Base-by-base conservation (phyloP, 2,888 invertebrate genomes). In the Tetropium fuscum region DNA sequence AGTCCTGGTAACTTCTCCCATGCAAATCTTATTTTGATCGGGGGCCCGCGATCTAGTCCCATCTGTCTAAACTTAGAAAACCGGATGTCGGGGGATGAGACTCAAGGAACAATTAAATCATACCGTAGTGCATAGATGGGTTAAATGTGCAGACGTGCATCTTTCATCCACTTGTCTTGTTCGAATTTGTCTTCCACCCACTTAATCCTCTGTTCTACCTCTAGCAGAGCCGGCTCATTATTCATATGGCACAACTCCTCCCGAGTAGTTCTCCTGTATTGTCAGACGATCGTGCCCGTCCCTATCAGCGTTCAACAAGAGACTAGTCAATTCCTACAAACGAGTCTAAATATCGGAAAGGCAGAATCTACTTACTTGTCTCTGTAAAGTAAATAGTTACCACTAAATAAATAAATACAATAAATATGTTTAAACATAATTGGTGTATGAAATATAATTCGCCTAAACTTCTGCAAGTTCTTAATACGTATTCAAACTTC, bases 141-240 rank as follows among this genome's bases (percentile, higher is more conserved):
- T 69, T 69, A 66, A 69, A 73, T 69, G 66, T 71, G 74, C 67
- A 71, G 75, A 76, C 74, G 71, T 70, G 66, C 72, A 75, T 75
- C 76, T 77, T 75, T 77, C 76, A 77, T 77, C 74, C 71, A 73
- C 74, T 73, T 74, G 75, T 76, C 76, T 69, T 68, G 59, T 62
- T 72, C 73, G 70, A 76, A 76, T 77, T 76, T 76, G 74, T 75
- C 75, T 75, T 74, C 74, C 76, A 74, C 75, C 75, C 76, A 75
- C 75, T 77, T 76, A 74, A 75, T 76, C 73, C 73, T 61, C 68
- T 61, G 68, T 72, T 69, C 68, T 72, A 72, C 71, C 71, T 66
- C 71, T 69, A 66, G 60, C 58, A 56, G 69, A 70, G 69, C 69
- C 64, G 68, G 68, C 74, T 76, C 75, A 74, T 76, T 76, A 76